Base-by-base conservation (phyloP, 2,888 invertebrate species). In the Nymphalis polychloros region DNA sequence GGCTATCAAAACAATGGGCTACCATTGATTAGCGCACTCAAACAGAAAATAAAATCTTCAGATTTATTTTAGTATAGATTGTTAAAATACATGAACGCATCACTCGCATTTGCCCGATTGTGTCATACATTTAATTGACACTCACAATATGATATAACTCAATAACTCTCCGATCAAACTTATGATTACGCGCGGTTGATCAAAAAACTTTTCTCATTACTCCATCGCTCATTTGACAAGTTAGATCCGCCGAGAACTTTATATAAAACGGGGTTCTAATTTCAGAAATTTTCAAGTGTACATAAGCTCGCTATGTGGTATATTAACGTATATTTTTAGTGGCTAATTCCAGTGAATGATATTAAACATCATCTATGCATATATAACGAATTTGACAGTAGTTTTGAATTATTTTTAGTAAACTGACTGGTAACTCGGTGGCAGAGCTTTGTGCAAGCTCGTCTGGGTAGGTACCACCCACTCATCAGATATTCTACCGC, bases 131-230 rank as follows among this genome's bases (percentile, higher is more conserved):
- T 23, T 66, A 66, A 66, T 66, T 61, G 48, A 27, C 17, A 35
- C 60, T 35, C 59, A 23, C 35, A 41, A 55, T 63, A 52, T 20
- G 63, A 6, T 47, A 55, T 65, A 69, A 62, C 66, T 63, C 59
- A 64, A 61, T 53, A 61, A 59, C 59, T 48, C 49, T 57, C 47
- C 53, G 59, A 63, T 57, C 59, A 47, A 69, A 70, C 53, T 70
- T 70, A 53, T 63, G 70, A 69, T 67, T 60, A 63, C 53, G 46
- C 17, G 61, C 55, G 49, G 60, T 64, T 63, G 70, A 71, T 71
- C 70, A 71, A 59, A 65, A 65, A 70, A 71, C 41, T 71, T 71
- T 71, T 71, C 70, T 71, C 70, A 68, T 71, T 71, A 71, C 57
- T 19, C 47, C 59, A 41, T 63, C 61, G 67, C 63, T 67, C 59